A percentile compares a stretch with the other conserved stretches of the same genome.
Evolutionary conservation across 2,888 invertebrate genomes (phyloP).

Genomic region (Branchipolynoe longqiensis): DNA sequence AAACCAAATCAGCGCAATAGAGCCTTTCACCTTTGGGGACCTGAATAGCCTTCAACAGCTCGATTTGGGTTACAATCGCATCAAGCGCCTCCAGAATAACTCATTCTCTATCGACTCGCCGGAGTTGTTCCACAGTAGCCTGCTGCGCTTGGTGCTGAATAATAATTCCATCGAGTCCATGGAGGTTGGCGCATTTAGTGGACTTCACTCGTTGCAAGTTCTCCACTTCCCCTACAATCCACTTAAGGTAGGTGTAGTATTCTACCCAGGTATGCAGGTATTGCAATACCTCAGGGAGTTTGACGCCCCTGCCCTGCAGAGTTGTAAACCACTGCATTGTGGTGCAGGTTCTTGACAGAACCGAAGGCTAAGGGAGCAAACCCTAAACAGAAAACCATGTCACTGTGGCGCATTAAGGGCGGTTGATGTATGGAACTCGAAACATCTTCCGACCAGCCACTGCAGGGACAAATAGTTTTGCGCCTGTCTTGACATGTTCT

Average conservation of each 20-base stretch:
- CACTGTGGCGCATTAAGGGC: no score
- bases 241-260: background rate
- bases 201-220: background rate
- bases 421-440: no score
- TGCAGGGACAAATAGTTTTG: no score
- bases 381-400: no score
- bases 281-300: no score
- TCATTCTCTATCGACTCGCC: background rate
- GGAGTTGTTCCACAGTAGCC: background rate
- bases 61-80: constrained; percentile 24
- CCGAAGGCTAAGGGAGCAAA: no score
- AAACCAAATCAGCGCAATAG: background rate
- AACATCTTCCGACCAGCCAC: no score
- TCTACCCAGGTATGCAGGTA: no score
- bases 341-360: no score
- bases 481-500: no score
- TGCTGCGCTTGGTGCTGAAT: background rate
- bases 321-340: no score
- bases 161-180: constrained; percentile 1
- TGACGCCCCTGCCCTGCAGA: no score
- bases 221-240: constrained; percentile 4
- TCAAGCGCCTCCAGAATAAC: background rate
- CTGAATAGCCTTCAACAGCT: background rate
- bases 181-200: background rate
- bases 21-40: background rate